phyloP scores from a whole-genome alignment of 2,888 invertebrate genomes.

The Papilio demoleus region DNA sequence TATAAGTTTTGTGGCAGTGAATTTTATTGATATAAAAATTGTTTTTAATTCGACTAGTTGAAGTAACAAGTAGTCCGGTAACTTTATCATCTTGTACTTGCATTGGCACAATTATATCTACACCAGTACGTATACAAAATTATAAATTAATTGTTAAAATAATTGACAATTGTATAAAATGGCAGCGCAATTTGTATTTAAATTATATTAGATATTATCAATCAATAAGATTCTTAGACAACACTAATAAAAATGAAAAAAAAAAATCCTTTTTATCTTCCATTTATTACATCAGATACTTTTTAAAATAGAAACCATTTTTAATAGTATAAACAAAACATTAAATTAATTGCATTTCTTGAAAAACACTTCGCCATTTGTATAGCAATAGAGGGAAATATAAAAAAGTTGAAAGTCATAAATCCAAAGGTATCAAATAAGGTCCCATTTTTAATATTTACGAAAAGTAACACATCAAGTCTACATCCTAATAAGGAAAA shows the following conservation, averaged over 20 bases:
- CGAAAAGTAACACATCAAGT: not conserved
- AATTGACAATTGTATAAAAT: conserved; percentile 13
- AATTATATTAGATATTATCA: not conserved
- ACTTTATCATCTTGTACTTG: conserved; percentile 32
- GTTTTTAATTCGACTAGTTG: conserved; percentile 30
- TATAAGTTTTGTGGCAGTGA: not conserved
- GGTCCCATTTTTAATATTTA: not conserved
- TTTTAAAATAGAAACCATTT: too few relatives aligned
- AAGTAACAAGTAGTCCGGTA: conserved; percentile 20
- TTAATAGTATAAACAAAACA: not conserved
- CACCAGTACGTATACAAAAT: conserved; percentile 1
- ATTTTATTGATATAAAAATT: too few relatives aligned
- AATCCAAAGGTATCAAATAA: not conserved
- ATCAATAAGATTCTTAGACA: not conserved
- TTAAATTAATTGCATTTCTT: conserved; percentile 15
- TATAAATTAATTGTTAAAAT: conserved; percentile 9
- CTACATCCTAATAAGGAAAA: conserved; percentile 53
- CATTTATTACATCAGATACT: too few relatives aligned
- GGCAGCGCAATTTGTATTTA: not conserved
- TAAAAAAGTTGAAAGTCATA: not conserved
- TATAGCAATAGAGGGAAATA: not conserved
- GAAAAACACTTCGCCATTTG: not conserved
- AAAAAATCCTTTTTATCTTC: too few relatives aligned
- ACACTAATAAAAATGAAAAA: not conserved
- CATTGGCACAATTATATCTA: conserved; percentile 33